Conservation (phyloP, 2,113 vertebrate species). For the Saccopteryx leptura region DNA sequence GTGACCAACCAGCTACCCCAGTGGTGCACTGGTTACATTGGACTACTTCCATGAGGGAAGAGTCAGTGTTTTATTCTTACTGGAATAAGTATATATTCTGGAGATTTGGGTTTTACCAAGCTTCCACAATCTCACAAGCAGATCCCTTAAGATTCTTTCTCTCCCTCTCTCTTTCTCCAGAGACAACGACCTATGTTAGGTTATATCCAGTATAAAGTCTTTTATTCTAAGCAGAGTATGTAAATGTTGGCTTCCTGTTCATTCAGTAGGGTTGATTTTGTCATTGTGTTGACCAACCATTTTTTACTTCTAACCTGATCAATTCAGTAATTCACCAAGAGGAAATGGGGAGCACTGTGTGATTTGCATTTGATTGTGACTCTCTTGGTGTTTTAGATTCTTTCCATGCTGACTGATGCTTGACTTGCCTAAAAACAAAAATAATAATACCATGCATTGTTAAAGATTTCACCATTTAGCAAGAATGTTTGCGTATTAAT, state of each 20-base stretch:
- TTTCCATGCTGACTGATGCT: neutral
- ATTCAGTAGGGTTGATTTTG: neutral
- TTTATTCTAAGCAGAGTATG: slow-evolving; percentile 43
- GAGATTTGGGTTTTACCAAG: neutral
- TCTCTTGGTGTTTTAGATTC: slow-evolving; percentile 14
- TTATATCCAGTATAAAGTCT: neutral
- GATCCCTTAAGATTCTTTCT: neutral
- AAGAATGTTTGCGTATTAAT: neutral
- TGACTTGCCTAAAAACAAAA: neutral
- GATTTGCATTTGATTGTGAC: neutral
- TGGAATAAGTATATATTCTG: neutral
- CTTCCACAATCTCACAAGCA: neutral
- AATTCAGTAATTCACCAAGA: neutral
- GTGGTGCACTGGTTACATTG: neutral
- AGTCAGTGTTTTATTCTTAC: neutral
- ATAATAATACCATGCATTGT: neutral
- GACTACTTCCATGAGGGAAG: neutral
- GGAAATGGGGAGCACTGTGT: neutral
- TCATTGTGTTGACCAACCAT: neutral
- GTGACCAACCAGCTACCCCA: neutral
- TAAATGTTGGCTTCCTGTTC: neutral
- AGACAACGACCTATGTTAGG: neutral
- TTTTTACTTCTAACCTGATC: neutral
- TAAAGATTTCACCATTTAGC: neutral
- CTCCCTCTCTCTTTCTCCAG: too few species aligned